These are phyloP conservation scores for Marisa cornuarietis DNA, from an alignment of 1,140 invertebrate species.

Conservation along the genomic window DNA sequence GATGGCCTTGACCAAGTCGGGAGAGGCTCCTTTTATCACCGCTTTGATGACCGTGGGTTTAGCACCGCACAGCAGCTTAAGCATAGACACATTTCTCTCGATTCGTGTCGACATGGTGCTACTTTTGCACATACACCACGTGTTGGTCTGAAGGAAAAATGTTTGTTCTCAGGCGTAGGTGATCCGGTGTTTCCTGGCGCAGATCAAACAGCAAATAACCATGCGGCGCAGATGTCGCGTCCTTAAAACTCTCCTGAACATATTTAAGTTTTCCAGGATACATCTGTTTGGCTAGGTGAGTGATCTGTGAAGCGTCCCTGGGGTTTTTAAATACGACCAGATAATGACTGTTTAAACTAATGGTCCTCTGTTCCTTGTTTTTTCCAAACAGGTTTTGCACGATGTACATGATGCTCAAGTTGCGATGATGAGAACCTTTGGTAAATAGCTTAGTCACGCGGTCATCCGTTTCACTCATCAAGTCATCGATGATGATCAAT, in stretches of 20 bases:
- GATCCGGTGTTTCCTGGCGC: slow-evolving; percentile 21
- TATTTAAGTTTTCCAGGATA: slow-evolving; percentile 22
- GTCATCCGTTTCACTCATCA: slow-evolving; percentile 26
- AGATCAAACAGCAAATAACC: slow-evolving; percentile 36
- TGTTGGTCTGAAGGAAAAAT: slow-evolving; percentile 16
- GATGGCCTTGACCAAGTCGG: neutral
- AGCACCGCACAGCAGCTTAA: neutral
- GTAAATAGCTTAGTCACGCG: slow-evolving; percentile 27
- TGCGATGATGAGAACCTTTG: slow-evolving; percentile 27
- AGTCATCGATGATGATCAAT: slow-evolving; percentile 28
- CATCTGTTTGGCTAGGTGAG: slow-evolving; percentile 20
- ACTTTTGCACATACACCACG: slow-evolving; percentile 17
- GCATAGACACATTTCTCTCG: neutral
- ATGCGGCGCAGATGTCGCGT: slow-evolving; percentile 21
- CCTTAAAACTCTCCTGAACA: slow-evolving; percentile 25
- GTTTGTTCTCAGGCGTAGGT: slow-evolving; percentile 14
- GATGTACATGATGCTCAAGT: slow-evolving; percentile 27
- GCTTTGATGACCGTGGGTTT: neutral
- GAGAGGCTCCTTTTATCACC: neutral
- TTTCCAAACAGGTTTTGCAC: slow-evolving; percentile 35
- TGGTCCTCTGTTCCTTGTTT: slow-evolving; percentile 32
- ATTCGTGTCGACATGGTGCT: slow-evolving; percentile 4
- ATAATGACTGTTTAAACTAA: slow-evolving; percentile 31
- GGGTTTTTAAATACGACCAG: slow-evolving; percentile 24
- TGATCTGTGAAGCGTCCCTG: slow-evolving; percentile 12